A percentile compares a stretch with the other conserved stretches of the same genome.
Conservation (phyloP, 2,797 vertebrate genomes). For the Enteromius anoplus region DNA sequence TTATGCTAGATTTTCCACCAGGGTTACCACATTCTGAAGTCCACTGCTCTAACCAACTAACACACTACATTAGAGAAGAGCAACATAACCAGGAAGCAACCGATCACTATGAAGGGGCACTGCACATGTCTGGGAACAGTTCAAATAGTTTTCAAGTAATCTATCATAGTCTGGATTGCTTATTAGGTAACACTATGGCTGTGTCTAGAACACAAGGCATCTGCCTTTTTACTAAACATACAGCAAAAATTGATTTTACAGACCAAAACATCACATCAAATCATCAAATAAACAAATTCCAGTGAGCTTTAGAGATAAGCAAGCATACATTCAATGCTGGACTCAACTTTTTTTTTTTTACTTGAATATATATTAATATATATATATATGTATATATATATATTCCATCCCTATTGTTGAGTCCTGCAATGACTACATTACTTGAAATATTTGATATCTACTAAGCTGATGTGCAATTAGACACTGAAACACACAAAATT, state of each 20-base stretch:
- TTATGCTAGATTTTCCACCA: neutral
- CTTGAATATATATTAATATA: neutral
- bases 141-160: neutral
- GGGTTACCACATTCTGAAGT: conserved; percentile 17
- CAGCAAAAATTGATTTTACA: neutral
- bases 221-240: neutral
- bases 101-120: conserved; percentile 45
- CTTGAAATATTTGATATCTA: neutral
- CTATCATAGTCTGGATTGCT: neutral
- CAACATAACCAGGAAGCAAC: neutral
- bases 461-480: neutral
- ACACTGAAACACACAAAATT: too few species aligned
- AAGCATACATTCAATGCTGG: neutral
- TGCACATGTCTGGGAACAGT: conserved; percentile 49
- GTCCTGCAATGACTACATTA: neutral
- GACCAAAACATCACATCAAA: neutral
- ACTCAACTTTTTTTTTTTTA: neutral
- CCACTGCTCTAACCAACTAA: conserved; percentile 19
- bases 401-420: neutral
- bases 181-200: neutral
- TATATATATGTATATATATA: too few species aligned
- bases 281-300: neutral
- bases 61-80: conserved; percentile 34
- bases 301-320: neutral
- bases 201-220: conserved; percentile 13